Percentiles rank a stretch among this genome's conserved stretches.
Conservation (phyloP, 2,113 vertebrate genomes). For the Diphyllodes magnificus region DNA sequence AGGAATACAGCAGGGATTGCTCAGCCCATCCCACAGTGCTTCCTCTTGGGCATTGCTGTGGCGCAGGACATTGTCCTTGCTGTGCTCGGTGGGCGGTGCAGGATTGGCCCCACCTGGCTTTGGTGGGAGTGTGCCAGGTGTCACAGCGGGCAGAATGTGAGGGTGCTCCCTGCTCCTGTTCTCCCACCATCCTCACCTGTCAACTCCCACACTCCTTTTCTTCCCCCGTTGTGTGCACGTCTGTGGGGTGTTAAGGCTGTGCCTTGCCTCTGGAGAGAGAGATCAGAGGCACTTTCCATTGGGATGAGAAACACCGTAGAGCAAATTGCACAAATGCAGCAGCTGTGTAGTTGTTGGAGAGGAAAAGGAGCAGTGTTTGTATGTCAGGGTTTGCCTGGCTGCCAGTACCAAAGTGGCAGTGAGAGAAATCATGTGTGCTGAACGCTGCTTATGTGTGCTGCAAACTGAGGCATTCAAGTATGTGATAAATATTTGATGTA, state of each 20-base stretch:
- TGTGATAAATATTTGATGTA: not conserved
- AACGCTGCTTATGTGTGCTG: not conserved
- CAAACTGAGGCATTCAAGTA: not conserved
- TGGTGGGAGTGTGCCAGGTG: not conserved
- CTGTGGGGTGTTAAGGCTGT: not conserved
- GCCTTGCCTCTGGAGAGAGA: not conserved
- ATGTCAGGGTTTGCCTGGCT: not conserved
- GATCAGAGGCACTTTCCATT: not conserved
- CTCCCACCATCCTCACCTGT: not conserved
- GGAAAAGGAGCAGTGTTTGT: not conserved
- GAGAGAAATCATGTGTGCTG: not conserved
- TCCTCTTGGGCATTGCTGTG: not conserved
- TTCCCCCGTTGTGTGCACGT: fast-evolving
- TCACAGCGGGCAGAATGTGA: fast-evolving
- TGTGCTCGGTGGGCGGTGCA: fast-evolving
- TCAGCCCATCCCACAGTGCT: not conserved
- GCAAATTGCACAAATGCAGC: not conserved
- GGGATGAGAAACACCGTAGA: not conserved
- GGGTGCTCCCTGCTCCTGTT: not conserved
- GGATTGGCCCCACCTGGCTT: not conserved
- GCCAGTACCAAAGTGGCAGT: not conserved
- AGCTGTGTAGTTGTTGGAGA: not conserved
- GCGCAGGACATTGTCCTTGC: not conserved
- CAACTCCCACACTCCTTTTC: not conserved
- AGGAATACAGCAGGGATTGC: not conserved